Percentiles rank a stretch among this genome's conserved stretches.
Conservation (phyloP, 2,113 vertebrate genomes). For the Zingel zingel region DNA sequence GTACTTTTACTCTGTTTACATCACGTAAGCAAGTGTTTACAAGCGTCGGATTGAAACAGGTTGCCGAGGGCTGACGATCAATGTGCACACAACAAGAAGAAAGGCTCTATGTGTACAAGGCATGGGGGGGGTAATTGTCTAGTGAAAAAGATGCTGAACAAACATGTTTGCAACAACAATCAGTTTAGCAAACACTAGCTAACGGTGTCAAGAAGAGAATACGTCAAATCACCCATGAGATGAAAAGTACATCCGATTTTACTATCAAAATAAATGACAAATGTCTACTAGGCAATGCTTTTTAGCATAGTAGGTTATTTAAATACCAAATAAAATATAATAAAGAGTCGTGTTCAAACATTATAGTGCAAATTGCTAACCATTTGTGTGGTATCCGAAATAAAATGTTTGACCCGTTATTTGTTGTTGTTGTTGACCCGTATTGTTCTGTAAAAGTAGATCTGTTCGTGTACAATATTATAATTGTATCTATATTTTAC, state of each 20-base stretch:
- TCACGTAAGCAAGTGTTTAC: conserved; percentile 1
- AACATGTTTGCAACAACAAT: conserved; percentile 20
- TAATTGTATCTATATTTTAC: neutral
- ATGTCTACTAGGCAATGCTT: fast-evolving
- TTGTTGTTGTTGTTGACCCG: no score
- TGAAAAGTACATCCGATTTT: conserved; percentile 10
- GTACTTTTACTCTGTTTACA: conserved; percentile 63
- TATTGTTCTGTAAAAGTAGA: no score
- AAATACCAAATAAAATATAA: no score
- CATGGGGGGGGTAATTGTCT: neutral
- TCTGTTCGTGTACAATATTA: neutral
- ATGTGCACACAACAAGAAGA: neutral
- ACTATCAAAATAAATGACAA: conserved; percentile 55
- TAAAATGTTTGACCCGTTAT: no score
- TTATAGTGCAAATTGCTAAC: no score
- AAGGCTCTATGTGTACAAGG: fast-evolving
- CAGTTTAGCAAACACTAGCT: conserved; percentile 43
- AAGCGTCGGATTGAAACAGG: neutral
- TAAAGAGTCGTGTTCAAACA: no score
- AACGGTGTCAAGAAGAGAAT: conserved; percentile 9
- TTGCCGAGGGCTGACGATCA: neutral
- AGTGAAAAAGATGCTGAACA: neutral
- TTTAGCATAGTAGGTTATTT: no score
- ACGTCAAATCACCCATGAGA: neutral
- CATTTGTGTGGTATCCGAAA: no score